These are phyloP conservation scores for Cryptus viduatorius DNA, from an alignment of 2,888 invertebrate genomes.

Conservation along the genomic window DNA sequence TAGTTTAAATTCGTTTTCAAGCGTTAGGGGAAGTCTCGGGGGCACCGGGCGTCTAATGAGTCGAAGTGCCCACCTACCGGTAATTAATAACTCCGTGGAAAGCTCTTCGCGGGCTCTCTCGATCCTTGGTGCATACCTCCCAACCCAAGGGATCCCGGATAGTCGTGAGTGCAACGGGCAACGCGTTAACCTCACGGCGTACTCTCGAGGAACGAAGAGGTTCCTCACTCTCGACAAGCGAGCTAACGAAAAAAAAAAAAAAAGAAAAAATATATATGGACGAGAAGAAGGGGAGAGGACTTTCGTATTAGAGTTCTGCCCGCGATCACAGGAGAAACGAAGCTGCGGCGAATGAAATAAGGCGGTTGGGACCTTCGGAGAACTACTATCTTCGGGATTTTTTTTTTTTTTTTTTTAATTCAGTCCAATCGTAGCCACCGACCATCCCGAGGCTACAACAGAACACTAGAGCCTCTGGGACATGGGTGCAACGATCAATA, in stretches of 20 bases:
- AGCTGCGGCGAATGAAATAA: constrained; percentile 44
- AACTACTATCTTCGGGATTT: constrained; percentile 14
- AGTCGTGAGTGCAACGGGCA: constrained; percentile 38
- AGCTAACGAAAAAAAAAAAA: constrained; percentile 14
- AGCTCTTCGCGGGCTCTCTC: constrained; percentile 74
- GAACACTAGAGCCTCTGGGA: constrained; percentile 31
- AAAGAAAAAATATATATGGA: background rate
- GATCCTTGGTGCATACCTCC: constrained; percentile 23
- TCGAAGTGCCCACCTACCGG: constrained; percentile 78
- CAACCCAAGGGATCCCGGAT: constrained; percentile 20
- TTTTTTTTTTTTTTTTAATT: constrained; percentile 44
- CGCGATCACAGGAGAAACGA: constrained; percentile 21
- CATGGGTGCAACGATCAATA: constrained; percentile 75
- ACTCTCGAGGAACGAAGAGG: constrained; percentile 10
- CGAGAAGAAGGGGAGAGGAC: constrained; percentile 20
- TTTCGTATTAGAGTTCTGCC: constrained; percentile 46
- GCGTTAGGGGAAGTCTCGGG: constrained; percentile 2
- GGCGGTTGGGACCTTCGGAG: constrained; percentile 57
- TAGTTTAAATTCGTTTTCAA: constrained; percentile 57
- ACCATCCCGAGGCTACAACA: constrained; percentile 18
- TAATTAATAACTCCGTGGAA: constrained; percentile 80
- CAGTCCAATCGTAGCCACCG: constrained; percentile 27
- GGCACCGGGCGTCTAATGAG: constrained; percentile 70
- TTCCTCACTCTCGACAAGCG: constrained; percentile 44
- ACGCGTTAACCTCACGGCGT: constrained; percentile 52